These are phyloP conservation scores for Coleophora deauratella DNA, from an alignment of 2,888 invertebrate species.

Conservation along the genomic window DNA sequence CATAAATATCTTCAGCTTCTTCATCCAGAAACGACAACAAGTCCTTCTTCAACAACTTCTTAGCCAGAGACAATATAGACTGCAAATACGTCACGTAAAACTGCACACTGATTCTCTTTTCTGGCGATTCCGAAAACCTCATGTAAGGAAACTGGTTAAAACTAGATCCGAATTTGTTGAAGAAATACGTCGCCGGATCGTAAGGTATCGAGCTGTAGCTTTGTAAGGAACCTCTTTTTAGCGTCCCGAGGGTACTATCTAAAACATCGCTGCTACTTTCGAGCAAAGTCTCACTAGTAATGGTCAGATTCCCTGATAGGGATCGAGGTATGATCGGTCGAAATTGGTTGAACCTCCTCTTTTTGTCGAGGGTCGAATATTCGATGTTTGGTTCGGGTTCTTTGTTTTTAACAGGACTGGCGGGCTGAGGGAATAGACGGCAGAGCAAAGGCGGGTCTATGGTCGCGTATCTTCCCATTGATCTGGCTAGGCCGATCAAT, in stretches of 20 bases:
- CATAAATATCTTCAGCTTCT: conserved; percentile 85
- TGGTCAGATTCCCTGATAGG: conserved; percentile 86
- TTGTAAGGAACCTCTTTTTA: conserved; percentile 63
- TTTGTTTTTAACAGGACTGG: conserved; percentile 71
- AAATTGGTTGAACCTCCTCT: conserved; percentile 81
- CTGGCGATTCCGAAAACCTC: conserved; percentile 82
- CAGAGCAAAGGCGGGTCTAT: conserved; percentile 87
- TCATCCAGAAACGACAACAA: conserved; percentile 86
- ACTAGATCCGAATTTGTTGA: conserved; percentile 93
- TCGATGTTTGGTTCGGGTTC: conserved; percentile 56
- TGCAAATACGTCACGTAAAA: conserved; percentile 87
- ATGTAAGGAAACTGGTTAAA: conserved; percentile 92
- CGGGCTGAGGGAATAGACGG: conserved; percentile 87
- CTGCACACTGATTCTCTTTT: conserved; percentile 77
- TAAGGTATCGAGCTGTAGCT: conserved; percentile 81
- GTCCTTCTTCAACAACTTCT: conserved; percentile 90
- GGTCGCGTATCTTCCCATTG: conserved; percentile 91
- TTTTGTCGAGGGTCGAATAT: conserved; percentile 73
- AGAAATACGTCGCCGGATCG: conserved; percentile 90
- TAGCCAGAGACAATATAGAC: conserved; percentile 85
- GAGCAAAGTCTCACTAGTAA: conserved; percentile 69
- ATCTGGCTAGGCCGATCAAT: conserved; percentile 87
- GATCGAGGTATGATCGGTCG: conserved; percentile 94
- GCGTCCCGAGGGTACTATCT: conserved; percentile 42
- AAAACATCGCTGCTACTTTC: conserved; percentile 52